Evolutionary conservation across 2,888 invertebrate genomes (phyloP), one percentile per base, ranked within the genome.

Genomic region (Clivina fossor): DNA sequence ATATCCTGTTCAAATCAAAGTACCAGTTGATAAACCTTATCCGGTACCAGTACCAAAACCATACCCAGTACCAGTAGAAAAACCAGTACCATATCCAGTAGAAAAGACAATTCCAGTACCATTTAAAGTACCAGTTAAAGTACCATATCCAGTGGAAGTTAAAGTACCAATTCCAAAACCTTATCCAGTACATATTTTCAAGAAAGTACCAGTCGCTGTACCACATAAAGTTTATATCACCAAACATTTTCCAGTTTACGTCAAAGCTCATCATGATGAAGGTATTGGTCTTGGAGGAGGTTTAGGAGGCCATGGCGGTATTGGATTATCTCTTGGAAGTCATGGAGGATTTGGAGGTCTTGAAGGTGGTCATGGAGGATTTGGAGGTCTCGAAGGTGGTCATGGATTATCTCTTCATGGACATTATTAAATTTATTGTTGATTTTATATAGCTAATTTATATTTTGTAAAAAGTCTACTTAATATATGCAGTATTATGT

Each of bases 51-150:
- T 77, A 0, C 22, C 55, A 7, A 47, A 55, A 20, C 76, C 76
- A 0, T 76, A 76, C 38, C 70, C 71, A 3, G 69, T 70, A 1
- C 66, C 67, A 1, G 67, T 70, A 1, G 66, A 70, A 33, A 63
- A 68, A 38, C 69, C 67, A 0, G 76, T 76, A 4, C 69, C 76
- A 0, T 74, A 76, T 0, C 72, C 74, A 2, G 47, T 55, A 5
- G 32, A 37, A 32, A 55, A 47, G 16, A 46, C 19, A 15, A 30
- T 55, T 11, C 55, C 55, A 2, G 74, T 75, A 11, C 74, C 74
- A 4, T 71, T 75, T 0, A 40, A 55, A 24, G 46, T 46, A 19
- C 46, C 55, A 7, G 55, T 55, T 16, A 28, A 55, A 8, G 47
- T 55, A 9, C 55, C 55, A 15, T 46, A 47, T 15, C 35, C 40